A percentile compares a stretch with the other conserved stretches of the same genome.
Conservation (phyloP, 2,888 invertebrate species). For the Eumacrocentrus americanus region DNA sequence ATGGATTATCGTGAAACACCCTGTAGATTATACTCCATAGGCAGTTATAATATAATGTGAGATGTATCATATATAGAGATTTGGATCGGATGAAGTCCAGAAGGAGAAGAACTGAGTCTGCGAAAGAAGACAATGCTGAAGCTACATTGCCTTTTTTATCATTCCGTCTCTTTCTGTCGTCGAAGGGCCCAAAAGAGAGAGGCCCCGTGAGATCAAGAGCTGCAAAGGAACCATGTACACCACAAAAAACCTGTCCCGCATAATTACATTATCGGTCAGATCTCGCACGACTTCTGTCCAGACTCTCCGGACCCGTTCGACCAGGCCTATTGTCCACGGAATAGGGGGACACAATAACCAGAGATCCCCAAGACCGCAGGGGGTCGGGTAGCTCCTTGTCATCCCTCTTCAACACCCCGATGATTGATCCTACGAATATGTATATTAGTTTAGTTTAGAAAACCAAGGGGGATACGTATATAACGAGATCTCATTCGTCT, state of each 20-base stretch:
- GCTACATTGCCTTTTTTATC: no score
- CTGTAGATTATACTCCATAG: slow-evolving; percentile 35
- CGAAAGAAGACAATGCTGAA: no score
- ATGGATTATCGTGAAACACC: no score
- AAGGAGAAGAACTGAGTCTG: no score
- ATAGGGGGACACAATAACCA: background rate
- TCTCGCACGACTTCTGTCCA: slow-evolving; percentile 51
- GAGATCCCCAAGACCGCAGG: slow-evolving; percentile 30
- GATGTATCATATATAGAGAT: no score
- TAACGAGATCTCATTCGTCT: background rate
- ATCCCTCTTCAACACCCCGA: slow-evolving; percentile 29
- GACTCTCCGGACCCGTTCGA: slow-evolving; percentile 30
- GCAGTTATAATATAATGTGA: no score
- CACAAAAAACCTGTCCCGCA: slow-evolving; percentile 54
- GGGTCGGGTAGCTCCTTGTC: slow-evolving; percentile 34
- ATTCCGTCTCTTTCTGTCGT: slow-evolving; percentile 18
- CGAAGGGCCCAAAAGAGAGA: slow-evolving; percentile 17
- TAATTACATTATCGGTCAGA: slow-evolving; percentile 56
- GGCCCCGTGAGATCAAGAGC: slow-evolving; percentile 31
- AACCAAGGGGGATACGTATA: no score
- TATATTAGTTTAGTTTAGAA: slow-evolving; percentile 8
- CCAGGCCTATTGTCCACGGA: slow-evolving; percentile 13
- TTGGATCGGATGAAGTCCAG: no score
- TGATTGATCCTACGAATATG: slow-evolving; percentile 35
- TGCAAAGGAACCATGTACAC: slow-evolving; percentile 27